These are phyloP conservation scores for Cheilosia variabilis DNA, from an alignment of 2,888 invertebrate species.

Conservation along the genomic window DNA sequence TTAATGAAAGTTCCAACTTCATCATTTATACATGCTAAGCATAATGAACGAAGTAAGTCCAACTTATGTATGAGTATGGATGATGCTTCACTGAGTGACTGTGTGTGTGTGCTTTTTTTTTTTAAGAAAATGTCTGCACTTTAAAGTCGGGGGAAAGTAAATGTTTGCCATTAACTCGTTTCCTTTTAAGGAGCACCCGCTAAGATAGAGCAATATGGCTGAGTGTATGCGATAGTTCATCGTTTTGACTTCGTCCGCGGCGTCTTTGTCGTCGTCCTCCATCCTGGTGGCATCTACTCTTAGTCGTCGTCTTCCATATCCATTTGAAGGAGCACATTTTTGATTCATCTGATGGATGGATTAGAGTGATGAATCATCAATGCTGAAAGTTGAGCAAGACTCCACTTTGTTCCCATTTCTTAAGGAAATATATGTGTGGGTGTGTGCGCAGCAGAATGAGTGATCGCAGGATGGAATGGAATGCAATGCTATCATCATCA, in stretches of 20 bases:
- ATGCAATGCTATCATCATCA: conserved; percentile 65
- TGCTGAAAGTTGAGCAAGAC: conserved; percentile 61
- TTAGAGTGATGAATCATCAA: conserved; percentile 75
- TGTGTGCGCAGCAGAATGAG: conserved; percentile 31
- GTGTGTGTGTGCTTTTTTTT: neutral
- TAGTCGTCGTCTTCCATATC: conserved; percentile 28
- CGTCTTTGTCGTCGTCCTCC: conserved; percentile 17
- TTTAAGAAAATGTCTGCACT: conserved; percentile 60
- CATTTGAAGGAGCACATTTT: conserved; percentile 54
- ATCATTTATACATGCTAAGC: conserved; percentile 69
- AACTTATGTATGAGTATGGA: conserved; percentile 25
- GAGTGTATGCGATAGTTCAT: conserved; percentile 28
- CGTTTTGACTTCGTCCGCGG: conserved; percentile 31
- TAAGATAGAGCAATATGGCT: conserved; percentile 67
- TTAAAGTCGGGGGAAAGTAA: conserved; percentile 70
- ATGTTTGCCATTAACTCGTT: conserved; percentile 74
- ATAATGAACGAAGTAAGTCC: conserved; percentile 63
- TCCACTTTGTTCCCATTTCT: conserved; percentile 28
- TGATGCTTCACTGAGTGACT: conserved; percentile 25
- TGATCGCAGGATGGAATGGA: conserved; percentile 57
- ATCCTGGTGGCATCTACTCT: neutral
- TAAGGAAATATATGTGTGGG: neutral
- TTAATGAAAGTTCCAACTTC: conserved; percentile 68
- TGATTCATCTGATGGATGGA: conserved; percentile 74
- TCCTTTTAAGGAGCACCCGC: conserved; percentile 45